Evolutionary conservation across 2,888 invertebrate genomes (phyloP), one percentile per base, ranked within the genome.

Genomic region (Dynastes grantii): DNA sequence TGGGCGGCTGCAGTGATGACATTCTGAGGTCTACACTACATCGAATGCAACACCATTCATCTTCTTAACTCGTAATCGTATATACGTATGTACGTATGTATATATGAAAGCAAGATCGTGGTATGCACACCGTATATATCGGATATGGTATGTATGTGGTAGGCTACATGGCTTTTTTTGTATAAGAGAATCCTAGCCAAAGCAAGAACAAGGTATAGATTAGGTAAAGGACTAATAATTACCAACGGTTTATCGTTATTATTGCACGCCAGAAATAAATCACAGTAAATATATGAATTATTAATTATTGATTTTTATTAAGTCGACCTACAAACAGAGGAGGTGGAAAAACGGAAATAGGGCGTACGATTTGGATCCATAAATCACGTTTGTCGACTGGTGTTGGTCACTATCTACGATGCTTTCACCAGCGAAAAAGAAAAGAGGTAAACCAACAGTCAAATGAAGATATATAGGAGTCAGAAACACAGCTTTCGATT

Each of bases 1-100:
- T 82, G 80, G 82, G 82, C 80, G 82, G 79, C 53, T 63, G 70
- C 75, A 79, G 80, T 80, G 82, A 82, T 79, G 81, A 81, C 81
- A 80, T 79, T 75, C 76, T 71, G 77, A 70, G 77, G 70, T 67
- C 68, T 78, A 78, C 78, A 77, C 80, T 77, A 80, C 79, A 80
- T 80, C 79, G 76, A 77, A 79, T 75, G 76, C 79, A 80, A 81
- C 73, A 75, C 79, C 81, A 81, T 81, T 81, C 80, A 81, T 81
- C 81, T 81, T 81, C 78, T 75, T 79, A 80, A 77, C 79, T 78
- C 80, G 75, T 68, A 63, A 71, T 70, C 77, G 77, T 70, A 73
- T 58, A 37, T 37, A 22, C 16, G 16, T 55, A 53, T 37, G 11
- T 37, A 22, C 16, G 16, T 55, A 53, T 37, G 11, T 37, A 37